phyloP scores from a whole-genome alignment of 2,113 vertebrate genomes.

The Pseudorectes ferrugineus region DNA sequence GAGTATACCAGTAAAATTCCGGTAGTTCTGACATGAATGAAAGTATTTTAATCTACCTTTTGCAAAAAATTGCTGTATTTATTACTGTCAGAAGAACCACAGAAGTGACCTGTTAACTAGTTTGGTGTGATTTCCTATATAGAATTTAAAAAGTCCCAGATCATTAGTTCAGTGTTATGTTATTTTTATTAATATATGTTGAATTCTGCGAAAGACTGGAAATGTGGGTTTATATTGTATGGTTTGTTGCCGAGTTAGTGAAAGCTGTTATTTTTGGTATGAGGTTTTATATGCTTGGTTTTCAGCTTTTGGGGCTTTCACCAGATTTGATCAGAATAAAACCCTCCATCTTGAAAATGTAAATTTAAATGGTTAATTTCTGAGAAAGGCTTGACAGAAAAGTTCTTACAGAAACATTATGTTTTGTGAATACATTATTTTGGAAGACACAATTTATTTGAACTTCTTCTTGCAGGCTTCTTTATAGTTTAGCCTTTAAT shows the following conservation, averaged over 20 bases:
- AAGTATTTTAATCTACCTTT: not conserved
- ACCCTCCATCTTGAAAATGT: not conserved
- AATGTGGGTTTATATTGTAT: not conserved
- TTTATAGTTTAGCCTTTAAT: constrained; percentile 98
- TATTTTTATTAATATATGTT: not conserved
- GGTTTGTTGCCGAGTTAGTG: not conserved
- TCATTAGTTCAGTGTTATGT: not conserved
- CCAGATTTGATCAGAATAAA: not conserved
- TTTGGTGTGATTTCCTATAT: not conserved
- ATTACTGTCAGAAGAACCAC: not conserved
- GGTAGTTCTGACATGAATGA: not conserved
- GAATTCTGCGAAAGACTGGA: not conserved
- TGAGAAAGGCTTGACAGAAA: not conserved
- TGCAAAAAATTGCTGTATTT: not conserved
- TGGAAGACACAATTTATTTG: not conserved
- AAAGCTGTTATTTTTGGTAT: not conserved
- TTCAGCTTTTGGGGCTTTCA: not conserved
- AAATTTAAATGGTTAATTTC: not conserved
- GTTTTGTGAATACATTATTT: not conserved
- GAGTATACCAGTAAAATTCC: not conserved
- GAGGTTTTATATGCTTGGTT: not conserved
- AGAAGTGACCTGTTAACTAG: not conserved
- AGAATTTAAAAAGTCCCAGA: not conserved
- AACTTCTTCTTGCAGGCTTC: constrained; percentile 78
- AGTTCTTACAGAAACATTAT: not conserved